phyloP scores from a whole-genome alignment of 2,797 vertebrate genomes.

The Ceyx erithaca region DNA sequence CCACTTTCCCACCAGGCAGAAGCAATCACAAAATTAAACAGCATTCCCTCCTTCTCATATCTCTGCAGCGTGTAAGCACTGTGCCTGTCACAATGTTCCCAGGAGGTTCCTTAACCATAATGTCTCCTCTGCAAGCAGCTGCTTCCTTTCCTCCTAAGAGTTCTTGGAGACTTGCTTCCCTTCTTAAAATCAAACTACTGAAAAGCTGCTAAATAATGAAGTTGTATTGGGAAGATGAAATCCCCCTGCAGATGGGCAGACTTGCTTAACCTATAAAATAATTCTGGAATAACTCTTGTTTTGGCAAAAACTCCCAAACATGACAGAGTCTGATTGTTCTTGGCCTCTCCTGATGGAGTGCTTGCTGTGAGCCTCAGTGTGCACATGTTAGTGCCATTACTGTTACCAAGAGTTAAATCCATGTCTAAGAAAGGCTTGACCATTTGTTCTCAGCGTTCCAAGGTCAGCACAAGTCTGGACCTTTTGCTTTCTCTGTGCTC shows the following conservation, averaged over 20 bases:
- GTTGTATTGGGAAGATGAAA: constrained; percentile 25
- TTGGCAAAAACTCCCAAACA: constrained; percentile 51
- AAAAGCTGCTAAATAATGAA: constrained; percentile 19
- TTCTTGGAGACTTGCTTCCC: constrained; percentile 12
- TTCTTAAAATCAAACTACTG: not conserved
- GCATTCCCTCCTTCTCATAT: not conserved
- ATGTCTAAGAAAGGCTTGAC: constrained; percentile 47
- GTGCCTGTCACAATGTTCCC: not conserved
- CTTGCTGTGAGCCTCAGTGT: constrained; percentile 39
- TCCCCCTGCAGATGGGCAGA: constrained; percentile 48
- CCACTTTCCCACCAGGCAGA: constrained; percentile 2
- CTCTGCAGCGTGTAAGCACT: not conserved
- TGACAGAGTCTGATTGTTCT: constrained; percentile 60
- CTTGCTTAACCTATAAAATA: constrained; percentile 64
- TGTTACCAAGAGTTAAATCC: constrained; percentile 53
- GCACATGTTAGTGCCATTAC: constrained; percentile 55
- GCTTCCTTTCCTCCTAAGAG: constrained; percentile 34
- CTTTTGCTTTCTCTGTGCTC: constrained; percentile 64
- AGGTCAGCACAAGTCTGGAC: constrained; percentile 65
- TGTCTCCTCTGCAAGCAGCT: constrained; percentile 50
- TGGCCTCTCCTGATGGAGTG: constrained; percentile 54
- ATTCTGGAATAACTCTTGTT: constrained; percentile 47
- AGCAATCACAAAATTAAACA: not conserved
- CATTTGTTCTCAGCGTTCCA: constrained; percentile 51
- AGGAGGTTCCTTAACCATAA: not conserved